phyloP scores from a whole-genome alignment of 2,888 invertebrate species.

The Volucella inflata region DNA sequence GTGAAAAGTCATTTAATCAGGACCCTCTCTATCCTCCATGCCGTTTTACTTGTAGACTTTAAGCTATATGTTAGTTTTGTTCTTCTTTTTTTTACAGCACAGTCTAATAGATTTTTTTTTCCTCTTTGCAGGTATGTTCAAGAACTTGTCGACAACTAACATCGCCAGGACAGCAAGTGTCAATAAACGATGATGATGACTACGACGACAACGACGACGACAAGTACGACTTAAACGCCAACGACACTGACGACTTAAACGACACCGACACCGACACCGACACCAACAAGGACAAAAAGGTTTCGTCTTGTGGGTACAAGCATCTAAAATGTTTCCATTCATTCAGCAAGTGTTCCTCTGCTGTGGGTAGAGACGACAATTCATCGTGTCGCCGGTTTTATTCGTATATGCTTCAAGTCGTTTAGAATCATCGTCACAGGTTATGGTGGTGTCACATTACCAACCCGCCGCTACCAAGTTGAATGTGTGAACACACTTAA shows the following conservation, averaged over 20 bases:
- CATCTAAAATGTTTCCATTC: conserved; percentile 56
- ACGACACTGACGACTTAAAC: too few relatives aligned
- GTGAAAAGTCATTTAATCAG: conserved; percentile 72
- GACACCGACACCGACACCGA: too few relatives aligned
- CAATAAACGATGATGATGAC: conserved; percentile 51
- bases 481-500: conserved; percentile 75
- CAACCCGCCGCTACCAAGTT: conserved; percentile 55
- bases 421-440: conserved; percentile 44
- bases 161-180: conserved; percentile 59
- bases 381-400: conserved; percentile 16
- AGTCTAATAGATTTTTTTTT: conserved; percentile 51
- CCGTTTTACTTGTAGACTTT: conserved; percentile 33
- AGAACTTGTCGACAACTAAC: conserved; percentile 59
- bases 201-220: conserved; percentile 4
- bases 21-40: conserved; percentile 29
- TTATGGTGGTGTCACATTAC: conserved; percentile 66
- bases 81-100: not conserved
- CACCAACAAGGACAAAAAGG: conserved; percentile 36
- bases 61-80: conserved; percentile 24
- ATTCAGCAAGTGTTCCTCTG: conserved; percentile 16
- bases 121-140: conserved; percentile 69
- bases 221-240: not conserved
- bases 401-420: not conserved
- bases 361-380: conserved; percentile 10
- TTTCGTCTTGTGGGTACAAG: conserved; percentile 34